These are phyloP conservation scores for Drosophila biarmipes DNA, from an alignment of 1,140 invertebrate genomes.

Conservation along the genomic window DNA sequence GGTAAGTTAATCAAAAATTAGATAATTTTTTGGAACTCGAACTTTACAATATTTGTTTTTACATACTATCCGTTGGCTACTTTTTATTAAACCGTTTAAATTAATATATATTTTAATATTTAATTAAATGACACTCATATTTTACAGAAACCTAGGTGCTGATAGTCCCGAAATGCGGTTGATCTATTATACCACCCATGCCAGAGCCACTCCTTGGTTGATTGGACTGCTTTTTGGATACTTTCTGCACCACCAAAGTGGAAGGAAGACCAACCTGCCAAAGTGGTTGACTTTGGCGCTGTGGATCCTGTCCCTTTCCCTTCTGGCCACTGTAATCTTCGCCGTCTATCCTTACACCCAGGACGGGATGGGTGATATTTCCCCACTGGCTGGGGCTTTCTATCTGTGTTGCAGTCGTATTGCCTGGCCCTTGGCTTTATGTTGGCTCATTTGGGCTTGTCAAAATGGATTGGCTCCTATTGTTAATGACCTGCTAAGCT, in stretches of 20 bases:
- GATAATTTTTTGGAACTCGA: not conserved
- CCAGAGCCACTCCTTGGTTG: conserved; percentile 75
- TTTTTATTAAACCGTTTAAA: no score
- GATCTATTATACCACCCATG: conserved; percentile 75
- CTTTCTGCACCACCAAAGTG: conserved; percentile 54
- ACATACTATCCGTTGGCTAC: no score
- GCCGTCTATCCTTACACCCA: conserved; percentile 75
- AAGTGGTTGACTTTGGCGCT: conserved; percentile 32
- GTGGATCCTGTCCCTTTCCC: conserved; percentile 59
- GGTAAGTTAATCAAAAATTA: conserved; percentile 22
- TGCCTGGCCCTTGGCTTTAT: conserved; percentile 87
- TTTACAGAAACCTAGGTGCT: conserved; percentile 60
- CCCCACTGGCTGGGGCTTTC: conserved; percentile 85
- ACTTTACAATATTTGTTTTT: not conserved
- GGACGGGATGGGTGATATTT: conserved; percentile 57
- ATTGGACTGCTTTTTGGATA: conserved; percentile 73
- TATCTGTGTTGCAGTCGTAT: conserved; percentile 88
- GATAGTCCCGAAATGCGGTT: conserved; percentile 61
- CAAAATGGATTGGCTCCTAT: conserved; percentile 87
- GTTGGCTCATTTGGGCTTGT: conserved; percentile 90
- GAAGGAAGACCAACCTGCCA: conserved; percentile 27
- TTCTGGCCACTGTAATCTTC: conserved; percentile 67
- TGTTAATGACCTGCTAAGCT: conserved; percentile 85
- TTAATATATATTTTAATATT: no score
- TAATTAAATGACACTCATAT: no score